Evolutionary conservation across 2,113 vertebrate genomes (phyloP), one percentile per base, ranked within the genome.

Genomic region (Nothocercus nigrocapillus): DNA sequence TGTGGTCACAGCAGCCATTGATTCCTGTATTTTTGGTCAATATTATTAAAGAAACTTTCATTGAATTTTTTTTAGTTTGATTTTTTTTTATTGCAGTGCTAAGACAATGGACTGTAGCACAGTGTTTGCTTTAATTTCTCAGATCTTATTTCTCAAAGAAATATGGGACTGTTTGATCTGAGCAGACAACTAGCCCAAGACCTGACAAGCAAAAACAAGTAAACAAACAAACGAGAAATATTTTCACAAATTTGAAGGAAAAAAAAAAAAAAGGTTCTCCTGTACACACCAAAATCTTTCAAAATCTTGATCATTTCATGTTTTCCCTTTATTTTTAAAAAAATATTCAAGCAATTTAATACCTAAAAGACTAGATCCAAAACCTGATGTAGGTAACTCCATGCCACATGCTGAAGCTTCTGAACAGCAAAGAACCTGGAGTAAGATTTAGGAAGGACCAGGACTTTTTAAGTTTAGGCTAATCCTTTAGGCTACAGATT

Each of bases 81-180:
- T 54, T 58, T 32, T 32, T 56, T 30, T 54, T n/a, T 36, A 66
- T 63, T 89, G 61, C 83, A 58, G 36, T 24, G 51, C 13, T 30
- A 63, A n/a, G 66, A 42, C 21, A 92, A 27, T n/a, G 51, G 68
- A 93, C 94, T 68, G n/a, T 76, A 49, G 14, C 4, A 34, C 13
- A 24, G 12, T 92, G 25, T 64, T 69, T 77, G 34, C 25, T 44
- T 44, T 44, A 16, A 44, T 44, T 44, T 16, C 44, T 17, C 44
- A 93, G 56, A 47, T 62, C 85, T 83, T 86, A 27, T 69, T 91
- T 92, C 88, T 64, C 49, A 76, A 11, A 67, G 81, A 88, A 59
- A 3, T 4, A 21, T 40, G 66, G 9, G 32, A 30, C 16, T 62
- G 6, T 30, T 61, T 83, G 14, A 44, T 91, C n/a, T 83, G 13